Conservation (phyloP, 2,113 vertebrate genomes). For the Pantherophis guttatus region DNA sequence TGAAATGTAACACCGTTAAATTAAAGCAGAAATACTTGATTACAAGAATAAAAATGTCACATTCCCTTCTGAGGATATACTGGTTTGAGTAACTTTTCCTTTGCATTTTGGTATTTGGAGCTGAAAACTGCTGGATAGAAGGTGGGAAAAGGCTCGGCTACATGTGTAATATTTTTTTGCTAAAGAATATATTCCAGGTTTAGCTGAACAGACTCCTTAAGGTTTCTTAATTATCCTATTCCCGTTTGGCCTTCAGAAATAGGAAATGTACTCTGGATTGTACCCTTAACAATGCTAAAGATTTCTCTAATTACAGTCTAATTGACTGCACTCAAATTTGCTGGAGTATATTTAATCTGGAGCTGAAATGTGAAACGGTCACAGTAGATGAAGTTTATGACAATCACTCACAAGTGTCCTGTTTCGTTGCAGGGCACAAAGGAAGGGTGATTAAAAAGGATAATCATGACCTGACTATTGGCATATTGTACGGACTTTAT, state of each 20-base stretch:
- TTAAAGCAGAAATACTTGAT: conserved; percentile 45
- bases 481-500: conserved; percentile 16
- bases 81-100: not conserved
- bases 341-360: conserved; percentile 27
- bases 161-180: conserved; percentile 13
- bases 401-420: conserved; percentile 15
- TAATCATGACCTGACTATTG: conserved; percentile 14
- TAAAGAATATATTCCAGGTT: conserved; percentile 8
- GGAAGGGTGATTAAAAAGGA: conserved; percentile 11
- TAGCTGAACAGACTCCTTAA: conserved; percentile 25
- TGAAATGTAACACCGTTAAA: conserved; percentile 21
- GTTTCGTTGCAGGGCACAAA: conserved; percentile 3
- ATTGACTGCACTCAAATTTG: conserved; percentile 40
- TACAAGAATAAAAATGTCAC: conserved; percentile 43
- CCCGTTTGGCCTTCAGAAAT: conserved; percentile 45
- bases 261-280: conserved; percentile 24
- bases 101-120: conserved; percentile 23
- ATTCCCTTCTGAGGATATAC: conserved; percentile 43
- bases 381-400: conserved; percentile 24
- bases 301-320: conserved; percentile 43
- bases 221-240: conserved; percentile 30
- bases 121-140: conserved; percentile 11
- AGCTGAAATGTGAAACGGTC: conserved; percentile 30
- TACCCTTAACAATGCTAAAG: conserved; percentile 29
- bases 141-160: conserved; percentile 19